Base-by-base conservation (phyloP, 2,113 vertebrate genomes). In the Cephalopterus ornatus region DNA sequence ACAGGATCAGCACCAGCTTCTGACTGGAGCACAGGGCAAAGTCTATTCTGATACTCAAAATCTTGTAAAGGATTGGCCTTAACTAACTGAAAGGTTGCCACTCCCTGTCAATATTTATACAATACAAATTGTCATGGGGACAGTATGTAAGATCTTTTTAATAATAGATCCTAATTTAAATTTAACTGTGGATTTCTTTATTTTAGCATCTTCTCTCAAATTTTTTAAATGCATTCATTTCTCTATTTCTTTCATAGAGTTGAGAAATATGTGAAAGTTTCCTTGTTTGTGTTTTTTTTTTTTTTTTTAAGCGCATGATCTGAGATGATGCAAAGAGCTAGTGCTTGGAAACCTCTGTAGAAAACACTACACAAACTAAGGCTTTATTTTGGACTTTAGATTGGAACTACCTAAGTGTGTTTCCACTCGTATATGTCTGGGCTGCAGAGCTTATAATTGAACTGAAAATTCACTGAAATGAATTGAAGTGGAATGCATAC, bases 91-190 rank as follows among this genome's bases (percentile, higher is more conserved):
- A 77, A 92, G 32, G 37, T 67, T 87, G 86, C 95, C 84, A 87
- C 89, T 94, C 93, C 89, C 71, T 94, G 75, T 94, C 92, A 95
- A 92, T 95, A 94, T 95, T 95, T 93, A 85, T 86, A 58, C 41
- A 77, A 4, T 58, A 49, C 41, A 74, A 49, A 67, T 66, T 94
- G 73, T 95, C 70, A 58, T 72, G 46, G 58, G 73, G 80, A 89
- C 32, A 91, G 76, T 50, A 59, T 28, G 24, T 37, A 61, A 59
- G 47, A 89, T 82, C 12, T 68, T 26, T 65, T 66, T 56, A 24
- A 62, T 77, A 63, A 41, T 22, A 78, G n/a, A 12, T 67, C 28
- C 27, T 59, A 47, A 44, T 52, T 68, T 32, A 89, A 91, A 65
- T 78, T 10, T 12, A 50, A 1, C 55, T 41, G 30, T 20, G 53